These are phyloP conservation scores for Hyles lineata DNA, from an alignment of 2,888 invertebrate genomes.

Conservation along the genomic window DNA sequence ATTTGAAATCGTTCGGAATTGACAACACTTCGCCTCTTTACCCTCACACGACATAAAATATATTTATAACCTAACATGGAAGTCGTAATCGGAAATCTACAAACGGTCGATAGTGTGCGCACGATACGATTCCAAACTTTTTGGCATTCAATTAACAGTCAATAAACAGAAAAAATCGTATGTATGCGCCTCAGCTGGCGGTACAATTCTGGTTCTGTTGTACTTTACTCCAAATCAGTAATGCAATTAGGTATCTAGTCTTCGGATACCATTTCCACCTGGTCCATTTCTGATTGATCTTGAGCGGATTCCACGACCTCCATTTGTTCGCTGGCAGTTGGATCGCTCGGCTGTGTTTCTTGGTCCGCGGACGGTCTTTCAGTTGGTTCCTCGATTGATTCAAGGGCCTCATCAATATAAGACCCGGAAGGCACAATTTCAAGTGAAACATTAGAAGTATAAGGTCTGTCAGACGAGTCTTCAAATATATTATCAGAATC, in stretches of 20 bases:
- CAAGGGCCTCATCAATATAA: not conserved
- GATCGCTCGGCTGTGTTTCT: not conserved
- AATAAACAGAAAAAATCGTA: not conserved
- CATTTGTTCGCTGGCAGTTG: not conserved
- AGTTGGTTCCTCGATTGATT: not conserved
- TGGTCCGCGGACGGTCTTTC: no score
- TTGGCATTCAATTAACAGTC: constrained; percentile 22
- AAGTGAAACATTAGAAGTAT: not conserved
- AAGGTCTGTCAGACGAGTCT: not conserved
- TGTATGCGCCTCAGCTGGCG: not conserved
- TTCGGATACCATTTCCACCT: not conserved
- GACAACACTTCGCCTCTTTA: not conserved
- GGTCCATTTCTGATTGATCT: not conserved
- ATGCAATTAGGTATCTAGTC: not conserved
- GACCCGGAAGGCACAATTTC: constrained; percentile 1
- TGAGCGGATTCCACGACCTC: not conserved
- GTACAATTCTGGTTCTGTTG: not conserved
- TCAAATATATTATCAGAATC: constrained; percentile 2
- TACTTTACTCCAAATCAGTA: not conserved
- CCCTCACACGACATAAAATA: not conserved
- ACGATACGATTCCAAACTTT: not conserved
- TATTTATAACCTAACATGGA: constrained; percentile 20
- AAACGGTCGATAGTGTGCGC: not conserved
- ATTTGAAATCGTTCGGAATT: not conserved
- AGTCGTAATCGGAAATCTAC: constrained; percentile 9